Evolutionary conservation across 2,888 invertebrate species (phyloP).

Genomic region (Amblyteles armatorius): DNA sequence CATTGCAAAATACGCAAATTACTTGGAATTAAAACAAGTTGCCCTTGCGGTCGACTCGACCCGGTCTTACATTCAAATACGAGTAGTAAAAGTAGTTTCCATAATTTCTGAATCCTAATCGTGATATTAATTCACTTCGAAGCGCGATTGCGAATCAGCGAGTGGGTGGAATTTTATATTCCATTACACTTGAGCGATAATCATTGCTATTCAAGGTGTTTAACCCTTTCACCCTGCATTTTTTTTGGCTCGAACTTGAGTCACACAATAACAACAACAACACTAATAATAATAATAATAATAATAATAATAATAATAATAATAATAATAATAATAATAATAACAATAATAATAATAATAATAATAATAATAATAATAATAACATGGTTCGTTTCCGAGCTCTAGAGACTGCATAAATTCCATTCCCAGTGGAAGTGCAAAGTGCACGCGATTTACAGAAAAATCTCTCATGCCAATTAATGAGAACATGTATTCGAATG

Average conservation of each 20-base stretch:
- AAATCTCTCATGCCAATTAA: neutral
- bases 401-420: neutral
- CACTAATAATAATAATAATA: too few species aligned
- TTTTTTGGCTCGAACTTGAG: neutral
- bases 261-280: neutral
- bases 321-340: neutral
- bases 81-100: constrained; percentile 14
- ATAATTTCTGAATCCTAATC: constrained; percentile 21
- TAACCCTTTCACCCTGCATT: neutral
- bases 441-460: neutral
- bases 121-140: constrained; percentile 15
- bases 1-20: neutral
- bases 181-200: neutral
- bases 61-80: neutral
- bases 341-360: neutral
- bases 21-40: constrained; percentile 1
- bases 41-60: constrained; percentile 3
- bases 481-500: too few species aligned
- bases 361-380: neutral
- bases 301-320: neutral
- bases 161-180: constrained; percentile 35
- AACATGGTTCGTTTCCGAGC: neutral
- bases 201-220: constrained; percentile 7
- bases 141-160: neutral
- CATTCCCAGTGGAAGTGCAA: neutral